Evolutionary conservation across 2,113 vertebrate genomes (phyloP).

Genomic region (Sylvietta virens): DNA sequence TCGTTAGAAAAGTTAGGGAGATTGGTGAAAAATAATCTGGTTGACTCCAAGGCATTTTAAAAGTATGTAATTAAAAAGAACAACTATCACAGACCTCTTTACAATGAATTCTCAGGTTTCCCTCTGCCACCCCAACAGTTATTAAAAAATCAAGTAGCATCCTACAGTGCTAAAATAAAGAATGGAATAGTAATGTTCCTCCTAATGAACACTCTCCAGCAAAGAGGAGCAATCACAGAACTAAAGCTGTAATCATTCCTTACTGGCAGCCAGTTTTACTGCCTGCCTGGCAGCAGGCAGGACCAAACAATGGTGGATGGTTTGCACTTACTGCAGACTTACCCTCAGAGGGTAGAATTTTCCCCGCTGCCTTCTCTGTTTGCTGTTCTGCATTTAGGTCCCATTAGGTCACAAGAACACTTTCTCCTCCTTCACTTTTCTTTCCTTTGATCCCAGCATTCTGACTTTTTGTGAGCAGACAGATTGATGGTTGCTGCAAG

Average conservation of each 20-base stretch:
- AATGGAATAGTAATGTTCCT: conserved; percentile 40
- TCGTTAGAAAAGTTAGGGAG: conserved; percentile 49
- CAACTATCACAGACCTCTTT: conserved; percentile 7
- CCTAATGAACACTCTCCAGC: conserved; percentile 31
- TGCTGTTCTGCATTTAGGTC: conserved; percentile 6
- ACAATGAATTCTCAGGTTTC: conserved; percentile 9
- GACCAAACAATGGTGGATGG: conserved; percentile 24
- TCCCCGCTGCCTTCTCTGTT: background rate
- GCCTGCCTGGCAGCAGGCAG: conserved; percentile 32
- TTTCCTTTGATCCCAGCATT: conserved; percentile 3
- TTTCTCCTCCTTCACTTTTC: conserved; percentile 41
- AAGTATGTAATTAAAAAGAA: conserved; percentile 58
- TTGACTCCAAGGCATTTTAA: conserved; percentile 51
- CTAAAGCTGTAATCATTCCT: conserved; percentile 67
- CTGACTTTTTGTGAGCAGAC: background rate
- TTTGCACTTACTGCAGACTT: conserved; percentile 25
- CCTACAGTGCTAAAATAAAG: conserved; percentile 31
- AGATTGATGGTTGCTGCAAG: background rate
- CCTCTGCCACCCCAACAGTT: background rate
- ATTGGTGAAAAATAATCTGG: conserved; percentile 36
- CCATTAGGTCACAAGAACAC: background rate
- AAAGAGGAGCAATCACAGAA: conserved; percentile 30
- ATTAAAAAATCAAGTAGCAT: background rate
- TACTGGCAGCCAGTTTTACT: conserved; percentile 1
- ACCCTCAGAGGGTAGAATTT: conserved; percentile 12